Evolutionary conservation across 2,888 invertebrate genomes (phyloP).

Genomic region (Dryococelus australis): DNA sequence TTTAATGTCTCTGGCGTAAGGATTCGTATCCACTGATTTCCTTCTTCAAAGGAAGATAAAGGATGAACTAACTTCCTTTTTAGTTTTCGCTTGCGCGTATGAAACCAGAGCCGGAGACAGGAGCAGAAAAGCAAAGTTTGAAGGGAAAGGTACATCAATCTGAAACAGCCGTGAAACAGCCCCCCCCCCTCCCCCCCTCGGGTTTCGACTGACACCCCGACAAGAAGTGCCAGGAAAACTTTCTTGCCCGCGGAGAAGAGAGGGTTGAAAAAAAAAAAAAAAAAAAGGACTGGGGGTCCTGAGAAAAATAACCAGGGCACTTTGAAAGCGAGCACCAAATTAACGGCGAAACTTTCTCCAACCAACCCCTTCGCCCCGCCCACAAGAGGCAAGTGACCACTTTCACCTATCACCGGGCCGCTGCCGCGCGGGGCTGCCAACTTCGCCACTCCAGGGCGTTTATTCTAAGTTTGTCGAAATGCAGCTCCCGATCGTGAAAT

Average conservation of each 20-base stretch:
- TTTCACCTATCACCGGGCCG: neutral
- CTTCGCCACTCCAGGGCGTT: neutral
- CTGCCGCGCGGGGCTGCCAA: neutral
- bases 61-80: neutral
- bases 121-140: conserved; percentile 9
- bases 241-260: neutral
- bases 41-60: neutral
- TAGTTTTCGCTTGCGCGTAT: neutral
- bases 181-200: neutral
- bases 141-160: neutral
- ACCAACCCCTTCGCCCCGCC: neutral
- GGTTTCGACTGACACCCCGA: neutral
- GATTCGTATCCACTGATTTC: no score
- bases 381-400: neutral
- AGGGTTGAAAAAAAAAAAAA: neutral
- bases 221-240: neutral
- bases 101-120: neutral
- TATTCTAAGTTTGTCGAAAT: no score
- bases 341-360: neutral
- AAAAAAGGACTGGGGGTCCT: neutral
- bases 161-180: neutral
- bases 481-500: no score
- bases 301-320: conserved; percentile 1
- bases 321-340: conserved; percentile 11
- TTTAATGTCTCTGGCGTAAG: no score